Evolutionary conservation across 2,797 vertebrate species (phyloP).

Genomic region (Parambassis ranga): DNA sequence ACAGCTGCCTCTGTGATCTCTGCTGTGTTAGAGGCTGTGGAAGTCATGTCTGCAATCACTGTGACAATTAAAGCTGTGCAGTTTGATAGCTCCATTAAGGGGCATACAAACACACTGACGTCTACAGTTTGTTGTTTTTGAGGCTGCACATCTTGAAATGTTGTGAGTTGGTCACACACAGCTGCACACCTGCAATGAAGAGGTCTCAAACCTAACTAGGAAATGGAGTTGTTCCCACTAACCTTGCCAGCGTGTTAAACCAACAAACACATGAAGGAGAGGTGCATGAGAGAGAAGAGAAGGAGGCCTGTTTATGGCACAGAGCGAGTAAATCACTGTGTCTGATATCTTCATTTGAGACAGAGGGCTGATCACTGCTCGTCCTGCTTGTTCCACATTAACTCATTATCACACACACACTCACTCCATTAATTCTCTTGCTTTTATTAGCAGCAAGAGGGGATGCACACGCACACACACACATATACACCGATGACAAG

Average conservation of each 20-base stretch:
- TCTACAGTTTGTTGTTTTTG: constrained; percentile 22
- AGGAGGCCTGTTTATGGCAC: constrained; percentile 64
- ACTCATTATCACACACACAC: constrained; percentile 94
- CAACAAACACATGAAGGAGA: not conserved
- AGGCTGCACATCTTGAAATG: constrained; percentile 34
- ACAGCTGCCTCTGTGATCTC: constrained; percentile 50
- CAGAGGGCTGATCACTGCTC: constrained; percentile 84
- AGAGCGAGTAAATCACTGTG: constrained; percentile 78
- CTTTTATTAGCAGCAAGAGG: constrained; percentile 92
- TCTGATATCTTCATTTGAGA: constrained; percentile 90
- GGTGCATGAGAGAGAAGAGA: constrained; percentile 33
- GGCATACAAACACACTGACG: constrained; percentile 17
- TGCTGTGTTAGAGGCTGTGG: constrained; percentile 27
- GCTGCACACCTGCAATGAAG: constrained; percentile 23
- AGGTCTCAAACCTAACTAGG: constrained; percentile 21
- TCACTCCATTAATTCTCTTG: constrained; percentile 94
- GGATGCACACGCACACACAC: constrained; percentile 22
- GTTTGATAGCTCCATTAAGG: constrained; percentile 52
- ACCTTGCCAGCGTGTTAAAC: constrained; percentile 20
- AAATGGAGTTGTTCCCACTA: constrained; percentile 32
- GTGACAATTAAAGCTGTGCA: constrained; percentile 49
- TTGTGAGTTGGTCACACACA: constrained; percentile 15
- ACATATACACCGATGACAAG: constrained; percentile 81
- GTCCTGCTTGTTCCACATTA: constrained; percentile 94
- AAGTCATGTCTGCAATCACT: constrained; percentile 49